Base-by-base conservation (phyloP, 2,888 invertebrate genomes). In the Drosophila falleni region DNA sequence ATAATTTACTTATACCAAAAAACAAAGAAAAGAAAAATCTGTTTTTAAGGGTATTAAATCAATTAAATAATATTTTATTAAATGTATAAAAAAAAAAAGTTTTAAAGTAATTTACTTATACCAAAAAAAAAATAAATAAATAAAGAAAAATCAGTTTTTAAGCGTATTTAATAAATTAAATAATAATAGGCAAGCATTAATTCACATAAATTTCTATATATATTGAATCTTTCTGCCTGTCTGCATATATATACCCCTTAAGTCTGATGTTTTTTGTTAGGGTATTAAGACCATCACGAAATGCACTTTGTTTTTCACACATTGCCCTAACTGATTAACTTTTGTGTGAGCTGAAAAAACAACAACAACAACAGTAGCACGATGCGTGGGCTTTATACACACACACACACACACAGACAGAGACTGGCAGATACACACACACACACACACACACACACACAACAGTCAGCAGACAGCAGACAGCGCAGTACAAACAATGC, bases 241-340 rank as follows among this genome's bases (percentile, higher is more conserved):
- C 1, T 0, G 0, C 13, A 23, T 13, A 9, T 9, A 31, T 54
- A 54, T 41, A 29, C 41, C 29, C 13, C 1, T 1, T 16, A 13
- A 3, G 0, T 0, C 41, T 4, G 5, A 15, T 1, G 13, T 10
- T 15, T 10, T 15, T 35, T 15, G 5, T 19, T 46, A 47, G 62
- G 39, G 61, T 61, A 46, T 39, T 55, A 29, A 54, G 44, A 42
- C 47, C 63, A 71, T 54, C 63, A 66, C 29, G 76, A 81, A 90
- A 90, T 89, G 82, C 90, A 90, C 87, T 89, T 90, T 87, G 89
- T 89, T 91, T 89, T 91, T 90, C 90, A 91, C 91, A 91, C 90
- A 90, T 90, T 79, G 80, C 80, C 78, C 76, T 71, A 81, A 84
- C 87, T 89, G 87, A 88, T 90, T 87, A 90, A 90, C 87, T 89